A percentile compares a stretch with the other conserved stretches of the same genome.
These are phyloP conservation scores for Drosophila yakuba DNA, from an alignment of 1,140 invertebrate genomes.

Conservation along the genomic window DNA sequence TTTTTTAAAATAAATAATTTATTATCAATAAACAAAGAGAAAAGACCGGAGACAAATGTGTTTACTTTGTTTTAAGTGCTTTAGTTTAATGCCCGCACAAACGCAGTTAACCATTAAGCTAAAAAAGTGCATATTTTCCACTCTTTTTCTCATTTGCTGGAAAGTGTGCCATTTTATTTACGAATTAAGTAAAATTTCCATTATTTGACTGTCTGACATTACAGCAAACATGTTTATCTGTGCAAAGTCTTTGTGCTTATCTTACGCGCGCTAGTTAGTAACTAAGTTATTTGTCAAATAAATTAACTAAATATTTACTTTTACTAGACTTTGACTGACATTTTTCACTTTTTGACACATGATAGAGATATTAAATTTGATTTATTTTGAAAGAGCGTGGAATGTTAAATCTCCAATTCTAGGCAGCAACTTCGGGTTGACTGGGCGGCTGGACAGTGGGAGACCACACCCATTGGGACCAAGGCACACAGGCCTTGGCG, in stretches of 20 bases:
- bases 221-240: background rate
- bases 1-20: too few relatives aligned
- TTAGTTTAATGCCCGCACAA: too few relatives aligned
- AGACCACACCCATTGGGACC: conserved; percentile 53
- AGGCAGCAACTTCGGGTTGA: conserved; percentile 28
- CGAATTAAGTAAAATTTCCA: background rate
- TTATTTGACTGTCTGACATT: background rate
- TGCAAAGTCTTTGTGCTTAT: background rate
- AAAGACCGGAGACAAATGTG: too few relatives aligned
- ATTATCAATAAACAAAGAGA: too few relatives aligned
- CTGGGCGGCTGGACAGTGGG: conserved; percentile 65
- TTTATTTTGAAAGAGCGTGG: background rate
- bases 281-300: conserved; percentile 1
- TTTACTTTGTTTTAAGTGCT: too few relatives aligned
- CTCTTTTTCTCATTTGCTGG: too few relatives aligned
- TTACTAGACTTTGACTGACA: too few relatives aligned
- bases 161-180: too few relatives aligned
- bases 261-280: background rate
- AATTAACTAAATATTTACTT: too few relatives aligned
- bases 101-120: too few relatives aligned
- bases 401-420: background rate
- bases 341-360: too few relatives aligned
- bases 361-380: background rate
- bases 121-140: too few relatives aligned
- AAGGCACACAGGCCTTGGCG: conserved; percentile 55